phyloP scores from a whole-genome alignment of 2,797 vertebrate genomes.

The Poliocrania exsul region DNA sequence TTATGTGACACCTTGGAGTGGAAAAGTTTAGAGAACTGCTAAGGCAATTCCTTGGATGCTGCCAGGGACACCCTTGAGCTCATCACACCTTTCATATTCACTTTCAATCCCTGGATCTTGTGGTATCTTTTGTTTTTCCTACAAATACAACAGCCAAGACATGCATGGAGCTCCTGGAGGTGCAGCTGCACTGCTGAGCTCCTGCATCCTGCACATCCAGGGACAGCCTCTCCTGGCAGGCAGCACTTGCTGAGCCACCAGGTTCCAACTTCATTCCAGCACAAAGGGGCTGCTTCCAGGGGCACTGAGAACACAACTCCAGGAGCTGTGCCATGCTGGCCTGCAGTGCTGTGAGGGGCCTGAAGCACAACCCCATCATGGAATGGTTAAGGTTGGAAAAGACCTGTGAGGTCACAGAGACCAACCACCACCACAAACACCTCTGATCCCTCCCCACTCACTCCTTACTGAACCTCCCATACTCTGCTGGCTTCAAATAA shows the following conservation, averaged over 20 bases:
- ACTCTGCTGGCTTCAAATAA: not conserved
- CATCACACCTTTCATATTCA: not conserved
- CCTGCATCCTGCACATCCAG: not conserved
- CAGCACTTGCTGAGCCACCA: not conserved
- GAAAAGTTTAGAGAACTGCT: not conserved
- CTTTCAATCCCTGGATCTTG: not conserved
- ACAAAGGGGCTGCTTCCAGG: not conserved
- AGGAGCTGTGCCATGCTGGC: not conserved
- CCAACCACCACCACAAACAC: not conserved
- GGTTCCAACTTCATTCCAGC: not conserved
- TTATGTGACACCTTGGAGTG: not conserved
- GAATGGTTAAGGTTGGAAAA: not conserved
- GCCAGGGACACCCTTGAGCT: not conserved
- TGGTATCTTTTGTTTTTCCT: not conserved
- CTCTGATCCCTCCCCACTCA: not conserved
- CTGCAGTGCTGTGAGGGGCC: not conserved
- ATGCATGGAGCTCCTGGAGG: accelerated
- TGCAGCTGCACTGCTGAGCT: not conserved
- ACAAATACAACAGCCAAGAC: not conserved
- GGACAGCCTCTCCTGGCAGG: not conserved
- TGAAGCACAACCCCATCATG: not conserved
- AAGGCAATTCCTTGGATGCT: not conserved
- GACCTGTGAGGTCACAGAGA: not conserved
- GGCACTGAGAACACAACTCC: not conserved
- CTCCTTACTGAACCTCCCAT: not conserved